Evolutionary conservation across 2,888 invertebrate genomes (phyloP).

Genomic region (Hypsopygia costalis): DNA sequence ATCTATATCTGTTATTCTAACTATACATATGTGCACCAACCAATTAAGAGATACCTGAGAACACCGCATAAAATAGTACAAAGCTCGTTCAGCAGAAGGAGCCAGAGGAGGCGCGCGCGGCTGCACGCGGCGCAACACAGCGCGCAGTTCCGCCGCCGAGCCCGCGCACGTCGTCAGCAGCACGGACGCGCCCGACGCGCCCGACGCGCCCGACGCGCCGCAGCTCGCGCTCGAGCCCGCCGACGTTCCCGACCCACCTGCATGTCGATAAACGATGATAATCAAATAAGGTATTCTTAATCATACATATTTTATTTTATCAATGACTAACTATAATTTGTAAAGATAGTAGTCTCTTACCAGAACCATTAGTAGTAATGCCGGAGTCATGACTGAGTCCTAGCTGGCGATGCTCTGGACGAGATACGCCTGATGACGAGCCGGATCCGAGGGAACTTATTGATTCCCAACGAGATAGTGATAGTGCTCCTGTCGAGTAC

Average conservation of each 20-base stretch:
- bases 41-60: too few species aligned
- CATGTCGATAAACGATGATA: too few species aligned
- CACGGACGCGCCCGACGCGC: constrained; percentile 43
- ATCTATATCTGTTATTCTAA: too few species aligned
- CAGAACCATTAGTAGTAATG: constrained; percentile 71
- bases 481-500: constrained; percentile 84
- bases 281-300: too few species aligned
- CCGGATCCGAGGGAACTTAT: constrained; percentile 83
- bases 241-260: constrained; percentile 47
- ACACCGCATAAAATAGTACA: constrained; percentile 96
- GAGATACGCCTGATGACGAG: constrained; percentile 58
- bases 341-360: constrained; percentile 36
- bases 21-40: too few species aligned
- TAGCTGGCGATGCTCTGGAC: constrained; percentile 57
- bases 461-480: constrained; percentile 91
- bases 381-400: constrained; percentile 72
- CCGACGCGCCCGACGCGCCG: constrained; percentile 46
- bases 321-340: too few species aligned
- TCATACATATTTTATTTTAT: too few species aligned
- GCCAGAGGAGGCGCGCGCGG: constrained; percentile 80
- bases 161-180: constrained; percentile 94
- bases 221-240: constrained; percentile 46
- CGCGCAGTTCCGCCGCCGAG: constrained; percentile 88
- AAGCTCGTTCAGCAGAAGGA: constrained; percentile 86
- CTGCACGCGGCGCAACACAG: constrained; percentile 83